Conservation (phyloP, 2,888 invertebrate species). For the Sarcophaga rosellei region DNA sequence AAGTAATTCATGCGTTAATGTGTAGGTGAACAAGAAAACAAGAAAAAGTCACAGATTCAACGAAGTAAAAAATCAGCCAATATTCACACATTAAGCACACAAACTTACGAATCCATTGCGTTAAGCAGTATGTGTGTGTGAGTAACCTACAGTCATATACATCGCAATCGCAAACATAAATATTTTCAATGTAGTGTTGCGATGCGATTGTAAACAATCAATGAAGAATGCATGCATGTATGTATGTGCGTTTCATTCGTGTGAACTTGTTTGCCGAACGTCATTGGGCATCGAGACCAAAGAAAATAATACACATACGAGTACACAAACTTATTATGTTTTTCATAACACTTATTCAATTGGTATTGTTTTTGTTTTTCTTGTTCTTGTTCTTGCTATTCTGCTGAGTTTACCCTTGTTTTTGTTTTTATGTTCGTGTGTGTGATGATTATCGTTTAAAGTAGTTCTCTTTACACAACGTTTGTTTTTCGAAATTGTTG, state of each 20-base stretch:
- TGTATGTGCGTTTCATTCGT: too few relatives aligned
- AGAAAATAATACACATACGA: neutral
- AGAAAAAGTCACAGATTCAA: slow-evolving; percentile 50
- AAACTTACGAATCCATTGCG: neutral
- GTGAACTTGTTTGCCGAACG: neutral
- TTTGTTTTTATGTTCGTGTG: slow-evolving; percentile 1
- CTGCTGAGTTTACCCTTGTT: neutral
- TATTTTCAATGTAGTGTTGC: slow-evolving; percentile 11
- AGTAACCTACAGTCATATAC: too few relatives aligned
- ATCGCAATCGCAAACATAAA: neutral
- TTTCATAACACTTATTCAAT: too few relatives aligned
- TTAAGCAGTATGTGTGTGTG: too few relatives aligned
- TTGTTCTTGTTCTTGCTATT: neutral
- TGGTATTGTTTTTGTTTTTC: too few relatives aligned
- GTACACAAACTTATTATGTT: neutral
- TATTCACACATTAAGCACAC: neutral
- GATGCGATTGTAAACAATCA: neutral
- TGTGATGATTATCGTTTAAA: slow-evolving; percentile 29
- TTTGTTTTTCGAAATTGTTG: slow-evolving; percentile 21
- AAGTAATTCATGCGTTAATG: neutral
- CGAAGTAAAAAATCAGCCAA: slow-evolving; percentile 14
- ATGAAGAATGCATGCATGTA: too few relatives aligned
- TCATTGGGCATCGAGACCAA: neutral
- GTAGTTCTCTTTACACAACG: slow-evolving; percentile 31
- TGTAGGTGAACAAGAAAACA: neutral